phyloP scores from a whole-genome alignment of 2,888 invertebrate species.

The Diogma glabrata region DNA sequence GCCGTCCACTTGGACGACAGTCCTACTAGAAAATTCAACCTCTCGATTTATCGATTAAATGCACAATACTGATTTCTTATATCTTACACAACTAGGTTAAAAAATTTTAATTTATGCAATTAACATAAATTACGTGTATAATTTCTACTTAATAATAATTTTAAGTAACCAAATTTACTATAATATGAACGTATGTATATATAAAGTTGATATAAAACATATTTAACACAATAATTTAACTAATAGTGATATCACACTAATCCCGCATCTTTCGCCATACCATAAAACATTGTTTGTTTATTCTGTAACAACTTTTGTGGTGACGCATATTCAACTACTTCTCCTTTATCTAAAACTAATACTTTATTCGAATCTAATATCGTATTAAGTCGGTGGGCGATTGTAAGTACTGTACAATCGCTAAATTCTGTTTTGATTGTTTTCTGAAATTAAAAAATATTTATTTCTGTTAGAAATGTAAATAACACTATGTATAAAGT shows the following conservation, averaged over 20 bases:
- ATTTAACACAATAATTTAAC: too few relatives aligned
- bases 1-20: too few relatives aligned
- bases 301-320: conserved; percentile 57
- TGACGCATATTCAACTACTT: conserved; percentile 65
- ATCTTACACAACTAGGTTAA: too few relatives aligned
- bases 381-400: conserved; percentile 87
- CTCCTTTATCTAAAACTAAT: conserved; percentile 62
- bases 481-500: background rate
- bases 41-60: too few relatives aligned
- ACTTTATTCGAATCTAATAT: conserved; percentile 83
- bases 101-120: too few relatives aligned
- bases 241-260: conserved; percentile 48
- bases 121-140: too few relatives aligned
- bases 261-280: conserved; percentile 80
- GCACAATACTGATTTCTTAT: too few relatives aligned
- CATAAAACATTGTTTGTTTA: conserved; percentile 58
- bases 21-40: too few relatives aligned
- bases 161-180: too few relatives aligned
- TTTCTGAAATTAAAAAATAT: conserved; percentile 45
- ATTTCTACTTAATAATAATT: too few relatives aligned
- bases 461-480: conserved; percentile 4
- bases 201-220: too few relatives aligned
- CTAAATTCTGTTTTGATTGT: conserved; percentile 81
- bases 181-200: too few relatives aligned
- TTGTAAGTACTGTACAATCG: conserved; percentile 80